phyloP scores from a whole-genome alignment of 2,113 vertebrate genomes.

The Marcusenius ussheri region DNA sequence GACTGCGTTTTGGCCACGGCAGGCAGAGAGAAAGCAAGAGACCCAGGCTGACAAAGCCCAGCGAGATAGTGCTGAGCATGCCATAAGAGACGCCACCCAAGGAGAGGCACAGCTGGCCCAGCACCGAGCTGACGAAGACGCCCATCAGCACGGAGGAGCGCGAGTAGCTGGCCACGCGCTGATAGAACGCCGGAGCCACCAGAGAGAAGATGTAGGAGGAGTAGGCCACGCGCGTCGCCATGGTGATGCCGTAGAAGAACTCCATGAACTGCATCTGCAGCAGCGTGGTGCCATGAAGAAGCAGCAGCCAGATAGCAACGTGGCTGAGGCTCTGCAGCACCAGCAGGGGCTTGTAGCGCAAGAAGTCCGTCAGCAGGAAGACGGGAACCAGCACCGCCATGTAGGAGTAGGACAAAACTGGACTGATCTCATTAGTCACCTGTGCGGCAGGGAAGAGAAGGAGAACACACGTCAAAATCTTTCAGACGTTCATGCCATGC shows the following conservation, averaged over 20 bases:
- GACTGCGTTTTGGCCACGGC: conserved; percentile 74
- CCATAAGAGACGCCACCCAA: conserved; percentile 45
- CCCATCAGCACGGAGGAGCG: conserved; percentile 78
- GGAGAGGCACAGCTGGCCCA: conserved; percentile 78
- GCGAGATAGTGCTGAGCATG: conserved; percentile 63
- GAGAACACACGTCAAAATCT: neutral
- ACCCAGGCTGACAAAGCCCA: conserved; percentile 75
- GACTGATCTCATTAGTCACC: conserved; percentile 87
- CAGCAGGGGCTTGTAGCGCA: conserved; percentile 88
- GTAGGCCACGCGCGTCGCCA: conserved; percentile 89
- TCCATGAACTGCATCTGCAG: conserved; percentile 91
- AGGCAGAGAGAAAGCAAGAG: conserved; percentile 73
- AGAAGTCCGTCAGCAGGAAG: conserved; percentile 83
- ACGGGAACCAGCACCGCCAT: conserved; percentile 81
- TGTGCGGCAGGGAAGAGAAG: conserved; percentile 36
- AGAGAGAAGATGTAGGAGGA: conserved; percentile 96
- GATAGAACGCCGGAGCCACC: conserved; percentile 67
- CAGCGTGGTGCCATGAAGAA: conserved; percentile 64
- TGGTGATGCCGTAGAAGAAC: conserved; percentile 83
- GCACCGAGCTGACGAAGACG: conserved; percentile 81
- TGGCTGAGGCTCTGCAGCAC: conserved; percentile 81
- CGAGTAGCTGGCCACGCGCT: conserved; percentile 83
- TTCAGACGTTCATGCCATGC: neutral
- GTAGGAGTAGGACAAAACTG: conserved; percentile 84
- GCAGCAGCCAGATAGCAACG: conserved; percentile 77